phyloP scores from a whole-genome alignment of 2,888 invertebrate species.

The Agrilus biguttatus region DNA sequence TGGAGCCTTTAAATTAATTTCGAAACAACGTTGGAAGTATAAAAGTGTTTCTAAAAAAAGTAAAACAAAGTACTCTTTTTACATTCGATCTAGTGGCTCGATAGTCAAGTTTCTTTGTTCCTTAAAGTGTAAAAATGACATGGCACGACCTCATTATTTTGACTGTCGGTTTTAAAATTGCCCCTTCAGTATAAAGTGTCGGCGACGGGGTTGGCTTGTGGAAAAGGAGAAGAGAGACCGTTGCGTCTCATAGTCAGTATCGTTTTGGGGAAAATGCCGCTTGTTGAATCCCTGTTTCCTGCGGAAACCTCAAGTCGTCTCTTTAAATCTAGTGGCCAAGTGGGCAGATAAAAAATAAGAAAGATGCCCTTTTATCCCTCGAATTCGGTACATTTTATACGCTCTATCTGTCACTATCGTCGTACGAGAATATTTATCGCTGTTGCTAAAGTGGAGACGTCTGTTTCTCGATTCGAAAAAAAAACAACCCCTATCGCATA shows the following conservation, averaged over 20 bases:
- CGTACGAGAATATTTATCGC: conserved; percentile 22
- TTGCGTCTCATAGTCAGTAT: too few relatives aligned
- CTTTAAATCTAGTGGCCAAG: conserved; percentile 23
- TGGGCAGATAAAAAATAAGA: conserved; percentile 24
- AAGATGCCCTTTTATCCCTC: conserved; percentile 23
- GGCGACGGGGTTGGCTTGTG: too few relatives aligned
- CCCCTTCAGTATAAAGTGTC: too few relatives aligned
- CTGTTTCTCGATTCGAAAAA: conserved; percentile 6
- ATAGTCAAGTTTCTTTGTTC: too few relatives aligned
- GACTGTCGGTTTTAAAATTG: not conserved
- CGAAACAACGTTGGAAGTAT: too few relatives aligned
- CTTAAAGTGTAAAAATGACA: not conserved
- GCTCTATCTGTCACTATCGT: conserved; percentile 25
- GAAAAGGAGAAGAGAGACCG: too few relatives aligned
- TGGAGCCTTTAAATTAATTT: too few relatives aligned
- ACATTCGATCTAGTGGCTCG: too few relatives aligned
- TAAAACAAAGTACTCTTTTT: too few relatives aligned
- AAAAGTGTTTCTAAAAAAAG: too few relatives aligned
- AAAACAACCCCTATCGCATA: too few relatives aligned
- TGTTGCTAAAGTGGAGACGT: conserved; percentile 12
- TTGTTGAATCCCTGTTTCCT: conserved; percentile 11
- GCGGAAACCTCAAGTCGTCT: conserved; percentile 17
- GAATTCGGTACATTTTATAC: conserved; percentile 24
- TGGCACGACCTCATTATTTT: not conserved
- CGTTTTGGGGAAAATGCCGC: conserved; percentile 2